phyloP scores from a whole-genome alignment of 1,140 invertebrate genomes.

The Agraylea sexmaculata region DNA sequence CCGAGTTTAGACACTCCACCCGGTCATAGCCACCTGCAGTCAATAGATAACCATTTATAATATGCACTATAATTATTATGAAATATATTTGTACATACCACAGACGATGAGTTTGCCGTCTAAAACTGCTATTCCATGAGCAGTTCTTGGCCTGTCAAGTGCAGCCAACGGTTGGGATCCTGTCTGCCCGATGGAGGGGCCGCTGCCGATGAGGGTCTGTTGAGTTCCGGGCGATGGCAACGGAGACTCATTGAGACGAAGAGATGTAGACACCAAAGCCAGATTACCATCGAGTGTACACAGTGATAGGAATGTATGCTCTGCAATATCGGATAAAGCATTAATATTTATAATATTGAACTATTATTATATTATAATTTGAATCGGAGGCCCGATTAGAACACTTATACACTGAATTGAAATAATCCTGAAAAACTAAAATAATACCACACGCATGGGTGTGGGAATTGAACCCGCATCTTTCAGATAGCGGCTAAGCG shows the following conservation, averaged over 20 bases:
- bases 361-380: no score
- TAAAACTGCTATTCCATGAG: conserved; percentile 59
- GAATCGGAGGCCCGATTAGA: no score
- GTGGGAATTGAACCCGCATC: no score
- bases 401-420: no score
- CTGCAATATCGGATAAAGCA: conserved; percentile 31
- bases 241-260: conserved; percentile 33
- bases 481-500: no score
- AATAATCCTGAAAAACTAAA: no score
- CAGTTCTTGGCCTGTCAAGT: conserved; percentile 41
- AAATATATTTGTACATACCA: conserved; percentile 39
- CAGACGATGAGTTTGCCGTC: conserved; percentile 59
- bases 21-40: conserved; percentile 71
- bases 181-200: conserved; percentile 26
- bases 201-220: conserved; percentile 33
- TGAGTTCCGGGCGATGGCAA: conserved; percentile 43
- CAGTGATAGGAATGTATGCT: conserved; percentile 54
- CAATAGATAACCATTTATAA: conserved; percentile 14
- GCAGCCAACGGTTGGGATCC: conserved; percentile 24
- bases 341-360: no score
- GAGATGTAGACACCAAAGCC: conserved; percentile 49
- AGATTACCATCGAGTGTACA: conserved; percentile 51
- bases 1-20: conserved; percentile 64
- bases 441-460: no score
- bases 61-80: neutral